Evolutionary conservation across 1,140 invertebrate species (phyloP).

Genomic region (Drosophila lini): DNA sequence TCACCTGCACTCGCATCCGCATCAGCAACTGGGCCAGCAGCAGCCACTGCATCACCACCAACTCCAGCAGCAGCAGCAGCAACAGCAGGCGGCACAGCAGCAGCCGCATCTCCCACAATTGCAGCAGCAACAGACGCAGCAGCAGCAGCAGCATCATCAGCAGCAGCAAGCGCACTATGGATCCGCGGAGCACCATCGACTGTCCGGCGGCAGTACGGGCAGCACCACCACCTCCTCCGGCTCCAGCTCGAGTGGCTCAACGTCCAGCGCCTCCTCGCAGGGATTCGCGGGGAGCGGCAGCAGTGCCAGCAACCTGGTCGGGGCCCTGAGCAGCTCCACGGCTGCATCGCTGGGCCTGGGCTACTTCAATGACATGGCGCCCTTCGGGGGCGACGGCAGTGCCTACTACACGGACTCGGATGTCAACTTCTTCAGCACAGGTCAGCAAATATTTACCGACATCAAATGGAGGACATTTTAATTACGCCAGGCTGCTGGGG

Average conservation of each 20-base stretch:
- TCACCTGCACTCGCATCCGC: conserved; percentile 25
- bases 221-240: conserved; percentile 75
- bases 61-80: conserved; percentile 37
- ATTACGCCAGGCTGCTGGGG: conserved; percentile 64
- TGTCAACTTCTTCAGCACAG: conserved; percentile 82
- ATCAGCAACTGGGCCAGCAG: conserved; percentile 49
- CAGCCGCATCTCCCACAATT: conserved; percentile 33
- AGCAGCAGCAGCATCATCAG: conserved; percentile 46
- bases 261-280: conserved; percentile 64
- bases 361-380: conserved; percentile 78
- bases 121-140: conserved; percentile 47
- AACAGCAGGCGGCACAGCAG: conserved; percentile 37
- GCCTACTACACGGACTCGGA: conserved; percentile 79
- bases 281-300: conserved; percentile 37
- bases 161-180: conserved; percentile 39
- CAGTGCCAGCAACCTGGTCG: conserved; percentile 46
- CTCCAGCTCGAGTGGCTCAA: conserved; percentile 64
- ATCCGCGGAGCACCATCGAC: conserved; percentile 60
- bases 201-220: conserved; percentile 80
- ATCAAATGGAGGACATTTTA: conserved; percentile 72
- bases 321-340: conserved; percentile 68
- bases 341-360: conserved; percentile 76
- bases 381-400: conserved; percentile 69
- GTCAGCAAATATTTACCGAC: conserved; percentile 75
- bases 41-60: conserved; percentile 46